Base-by-base conservation (phyloP, 2,888 invertebrate species). In the Falcaria lacertinaria region DNA sequence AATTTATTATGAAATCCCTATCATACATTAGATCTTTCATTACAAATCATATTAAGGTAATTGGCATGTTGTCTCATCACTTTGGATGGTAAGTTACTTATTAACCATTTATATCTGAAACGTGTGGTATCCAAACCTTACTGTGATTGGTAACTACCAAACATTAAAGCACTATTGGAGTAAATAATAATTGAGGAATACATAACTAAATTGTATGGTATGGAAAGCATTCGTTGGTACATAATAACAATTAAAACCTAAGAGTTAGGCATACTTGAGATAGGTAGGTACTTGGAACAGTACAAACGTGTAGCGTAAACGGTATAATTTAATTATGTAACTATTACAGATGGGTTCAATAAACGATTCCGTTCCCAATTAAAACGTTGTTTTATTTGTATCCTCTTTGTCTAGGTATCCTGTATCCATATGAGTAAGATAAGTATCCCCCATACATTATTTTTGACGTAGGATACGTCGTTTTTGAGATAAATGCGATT, bases 271-370 rank as follows among this genome's bases (percentile, higher is more conserved):
- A 73, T 75, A 80, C 69, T 74, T 73, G 76, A 72, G 63, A 74
- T 83, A 87, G 80, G 87, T 88, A 88, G 86, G 88, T 89, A 89
- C 88, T 89, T 83, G 80, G 80, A 84, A 69, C 82, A 85, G 89
- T 89, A 88, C 89, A 88, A 80, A 77, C 69, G 69, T 80, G 85
- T 88, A 89, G 87, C 78, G 60, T 86, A 79, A 37, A 79, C 78
- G 74, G 69, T 87, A 86, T 86, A 76, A 85, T 87, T 82, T 86
- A 87, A 86, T 81, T 81, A 80, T 80, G 75, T 84, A 36, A 80
- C 75, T 85, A 84, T 83, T 78, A 84, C 84, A 80, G 72, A 83
- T 86, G 87, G 87, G 86, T 87, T 87, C 75, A 88, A 85, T 89
- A 89, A 88, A 88, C 77, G 80, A 87, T 88, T 86, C 86, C 87